Conservation (phyloP, 2,113 vertebrate genomes). For the Aix galericulata region DNA sequence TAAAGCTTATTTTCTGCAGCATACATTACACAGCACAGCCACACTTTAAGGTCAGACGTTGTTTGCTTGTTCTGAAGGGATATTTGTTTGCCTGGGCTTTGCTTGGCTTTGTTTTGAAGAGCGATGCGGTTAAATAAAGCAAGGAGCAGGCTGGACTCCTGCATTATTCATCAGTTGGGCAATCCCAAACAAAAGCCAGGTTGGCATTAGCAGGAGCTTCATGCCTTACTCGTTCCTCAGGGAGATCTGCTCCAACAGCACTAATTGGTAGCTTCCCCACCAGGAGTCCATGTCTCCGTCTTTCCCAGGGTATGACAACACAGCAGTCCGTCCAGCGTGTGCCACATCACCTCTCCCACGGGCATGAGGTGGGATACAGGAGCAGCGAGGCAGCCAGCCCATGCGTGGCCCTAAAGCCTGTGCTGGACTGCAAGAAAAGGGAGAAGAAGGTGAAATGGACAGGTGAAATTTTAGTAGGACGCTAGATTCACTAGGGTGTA, state of each 20-base stretch:
- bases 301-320: not conserved
- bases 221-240: not conserved
- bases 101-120: slow-evolving; percentile 31
- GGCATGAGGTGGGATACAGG: not conserved
- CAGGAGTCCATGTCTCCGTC: not conserved
- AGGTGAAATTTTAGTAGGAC: not conserved
- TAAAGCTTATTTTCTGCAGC: not conserved
- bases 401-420: not conserved
- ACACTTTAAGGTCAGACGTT: not conserved
- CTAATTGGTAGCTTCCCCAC: not conserved
- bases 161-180: slow-evolving; percentile 54
- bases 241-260: not conserved
- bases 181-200: slow-evolving; percentile 49
- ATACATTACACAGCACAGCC: not conserved
- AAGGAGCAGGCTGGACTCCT: not conserved
- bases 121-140: not conserved
- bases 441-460: not conserved
- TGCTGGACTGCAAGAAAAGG: not conserved
- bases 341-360: not conserved
- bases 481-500: not conserved
- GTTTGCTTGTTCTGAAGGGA: not conserved
- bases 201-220: slow-evolving; percentile 23
- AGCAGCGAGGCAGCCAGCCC: fast-evolving
- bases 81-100: slow-evolving; percentile 20
- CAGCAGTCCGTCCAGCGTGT: not conserved